Percentiles rank a stretch among this genome's conserved stretches.
Conservation (phyloP, 2,797 vertebrate species). For the Lateolabrax maculatus region DNA sequence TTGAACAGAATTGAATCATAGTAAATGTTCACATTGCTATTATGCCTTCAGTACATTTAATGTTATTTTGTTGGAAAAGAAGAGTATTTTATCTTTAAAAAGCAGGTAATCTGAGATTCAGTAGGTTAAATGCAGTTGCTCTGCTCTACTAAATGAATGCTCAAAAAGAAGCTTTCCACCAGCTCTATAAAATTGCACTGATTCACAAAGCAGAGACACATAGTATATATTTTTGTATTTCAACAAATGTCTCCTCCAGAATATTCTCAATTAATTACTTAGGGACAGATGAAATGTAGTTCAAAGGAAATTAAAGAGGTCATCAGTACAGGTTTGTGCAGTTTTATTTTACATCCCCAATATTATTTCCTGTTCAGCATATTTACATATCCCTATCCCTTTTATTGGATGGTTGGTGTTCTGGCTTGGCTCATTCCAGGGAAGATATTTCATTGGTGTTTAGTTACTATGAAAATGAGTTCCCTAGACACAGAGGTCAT, state of each 20-base stretch:
- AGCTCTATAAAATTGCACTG: constrained; percentile 25
- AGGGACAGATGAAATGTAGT: constrained; percentile 59
- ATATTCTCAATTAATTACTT: constrained; percentile 58
- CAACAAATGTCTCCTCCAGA: constrained; percentile 33
- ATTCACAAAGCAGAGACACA: constrained; percentile 40
- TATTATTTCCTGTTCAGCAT: constrained; percentile 76
- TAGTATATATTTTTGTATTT: constrained; percentile 23
- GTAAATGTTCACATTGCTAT: constrained; percentile 28
- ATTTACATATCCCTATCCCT: constrained; percentile 68
- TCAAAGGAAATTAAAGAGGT: constrained; percentile 71
- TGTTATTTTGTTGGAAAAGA: constrained; percentile 11
- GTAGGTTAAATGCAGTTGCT: constrained; percentile 36
- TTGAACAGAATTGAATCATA: constrained; percentile 47
- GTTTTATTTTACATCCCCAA: constrained; percentile 67
- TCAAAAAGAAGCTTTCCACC: constrained; percentile 43
- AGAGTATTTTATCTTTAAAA: constrained; percentile 18
- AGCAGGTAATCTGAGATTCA: constrained; percentile 17
- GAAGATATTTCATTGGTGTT: constrained; percentile 78
- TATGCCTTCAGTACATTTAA: constrained; percentile 35
- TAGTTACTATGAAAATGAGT: constrained; percentile 79
- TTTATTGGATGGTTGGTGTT: constrained; percentile 70
- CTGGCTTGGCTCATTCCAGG: constrained; percentile 77
- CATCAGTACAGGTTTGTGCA: constrained; percentile 59
- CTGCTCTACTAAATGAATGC: constrained; percentile 25
- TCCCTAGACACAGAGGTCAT: constrained; percentile 80